These are phyloP conservation scores for Buphagus erythrorhynchus DNA, from an alignment of 2,797 vertebrate genomes.

Conservation along the genomic window DNA sequence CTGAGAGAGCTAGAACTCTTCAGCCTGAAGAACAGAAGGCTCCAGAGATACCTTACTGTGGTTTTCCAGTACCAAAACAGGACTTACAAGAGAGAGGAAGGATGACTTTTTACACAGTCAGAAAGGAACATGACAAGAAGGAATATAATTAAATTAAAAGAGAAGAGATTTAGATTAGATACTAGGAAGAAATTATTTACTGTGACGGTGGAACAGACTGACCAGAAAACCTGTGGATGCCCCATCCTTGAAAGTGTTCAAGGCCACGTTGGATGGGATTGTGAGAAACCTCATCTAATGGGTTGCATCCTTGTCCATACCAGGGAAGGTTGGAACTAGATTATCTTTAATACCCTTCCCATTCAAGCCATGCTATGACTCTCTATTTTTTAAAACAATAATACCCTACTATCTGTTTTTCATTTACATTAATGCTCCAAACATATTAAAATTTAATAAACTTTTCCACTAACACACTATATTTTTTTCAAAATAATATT, in stretches of 20 bases:
- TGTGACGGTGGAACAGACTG: background rate
- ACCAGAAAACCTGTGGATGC: background rate
- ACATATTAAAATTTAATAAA: background rate
- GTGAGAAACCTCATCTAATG: background rate
- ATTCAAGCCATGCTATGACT: background rate
- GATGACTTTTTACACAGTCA: background rate
- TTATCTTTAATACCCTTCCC: background rate
- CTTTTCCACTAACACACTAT: rapidly evolving
- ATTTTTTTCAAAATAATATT: background rate
- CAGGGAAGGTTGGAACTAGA: background rate
- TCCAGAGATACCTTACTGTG: background rate
- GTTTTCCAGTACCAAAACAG: background rate
- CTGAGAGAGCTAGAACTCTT: background rate
- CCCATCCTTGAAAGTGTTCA: background rate
- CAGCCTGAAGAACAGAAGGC: background rate
- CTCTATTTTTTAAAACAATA: background rate
- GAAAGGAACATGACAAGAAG: background rate
- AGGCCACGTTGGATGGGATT: background rate
- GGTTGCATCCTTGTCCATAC: background rate
- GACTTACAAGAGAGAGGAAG: background rate
- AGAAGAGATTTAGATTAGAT: background rate
- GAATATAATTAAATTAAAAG: background rate
- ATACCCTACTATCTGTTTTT: background rate
- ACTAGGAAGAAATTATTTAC: background rate
- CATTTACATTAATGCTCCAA: background rate